Base-by-base conservation (phyloP, 1,140 invertebrate genomes). In the Procambarus virginalis region DNA sequence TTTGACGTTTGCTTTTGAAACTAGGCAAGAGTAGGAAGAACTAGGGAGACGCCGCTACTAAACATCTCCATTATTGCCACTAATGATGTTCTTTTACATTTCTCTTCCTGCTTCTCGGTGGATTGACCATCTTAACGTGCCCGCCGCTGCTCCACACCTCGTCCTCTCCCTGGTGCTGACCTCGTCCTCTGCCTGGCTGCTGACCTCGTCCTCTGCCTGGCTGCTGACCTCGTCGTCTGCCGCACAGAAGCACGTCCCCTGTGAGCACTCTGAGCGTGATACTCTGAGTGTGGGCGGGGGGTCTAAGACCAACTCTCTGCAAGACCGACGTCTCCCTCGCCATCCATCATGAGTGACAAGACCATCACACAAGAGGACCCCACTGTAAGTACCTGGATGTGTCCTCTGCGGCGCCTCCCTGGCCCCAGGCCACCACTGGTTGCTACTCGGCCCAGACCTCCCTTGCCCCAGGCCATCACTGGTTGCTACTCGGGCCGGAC, bases 281-380 rank as follows among this genome's bases (percentile, higher is more conserved):
- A 93, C 84, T 93, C 94, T 92, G 6, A 92, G 86, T 64, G 91
- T 91, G 12, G 91, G 89, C n/a, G 89, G 89, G 46, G 87, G 82
- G 8, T n/a, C 93, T 34, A 90, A 94, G 83, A 93, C 94, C 64
- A 94, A 94, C 93, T 96, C 96, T 89, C 94, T 97, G 91, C 96
- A 80, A 94, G 97, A 90, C 97, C 97, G 9, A 96, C 96, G 55
- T 97, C 97, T 92, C 97, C 97, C 10, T 97, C 97, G 89, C 97
- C 97, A 5, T 97, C 97, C 10, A 94, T 97, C 80, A 95, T 96
- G 64, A 97, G 96, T 92, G 97, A 97, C 92, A 97, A 97, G 93
- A 95, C 95, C 34, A 96, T 96, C 93, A 95, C 95, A 2, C 89
- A 92, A 76, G 91, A 91, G 48, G 89, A 91, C 86, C 89, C 91